Evolutionary conservation across 2,113 vertebrate species (phyloP), one percentile per base, ranked within the genome.

Genomic region (Bubo bubo): DNA sequence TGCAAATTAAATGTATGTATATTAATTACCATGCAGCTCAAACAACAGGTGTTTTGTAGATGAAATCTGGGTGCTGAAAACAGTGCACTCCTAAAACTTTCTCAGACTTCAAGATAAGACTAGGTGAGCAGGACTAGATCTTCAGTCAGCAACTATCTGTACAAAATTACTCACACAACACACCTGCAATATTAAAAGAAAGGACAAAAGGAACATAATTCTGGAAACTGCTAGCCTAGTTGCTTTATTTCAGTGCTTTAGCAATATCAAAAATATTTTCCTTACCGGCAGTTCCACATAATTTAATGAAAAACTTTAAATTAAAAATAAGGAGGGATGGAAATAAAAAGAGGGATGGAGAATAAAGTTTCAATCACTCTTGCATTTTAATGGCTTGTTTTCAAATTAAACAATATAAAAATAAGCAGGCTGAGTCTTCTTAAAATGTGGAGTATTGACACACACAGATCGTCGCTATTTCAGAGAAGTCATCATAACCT

Each of bases 191-290:
- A 88, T 63, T 86, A 72, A 85, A 87, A 92, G 47, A 53, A 88
- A 90, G 43, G 74, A 87, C 28, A 1, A 93, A 95, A 80, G 50
- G 80, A 62, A 60, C 37, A 85, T 39, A 8, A 30, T 89, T 73
- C 63, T 91, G 79, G 71, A 94, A 95, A 96, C 41, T 94, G 79
- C 67, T 90, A 80, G 43, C 55, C 63, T 80, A 71, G 43, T 68
- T 71, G 63, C 28, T 85, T 92, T 88, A 82, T 84, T 96, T 89
- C 63, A 66, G 22, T 35, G 58, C 26, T 79, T 79, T 55, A 80
- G 37, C 53, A 76, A 32, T 56, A 75, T 27, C 1, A 81, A 89
- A 79, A 88, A 81, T 66, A 67, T 45, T 91, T 87, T 70, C 19
- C 58, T 55, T 66, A 53, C 53, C 73, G 15, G 23, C 14, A 72